Evolutionary conservation across 2,888 invertebrate species (phyloP), one percentile per base, ranked within the genome.

Genomic region (Dolichopus griseipennis): DNA sequence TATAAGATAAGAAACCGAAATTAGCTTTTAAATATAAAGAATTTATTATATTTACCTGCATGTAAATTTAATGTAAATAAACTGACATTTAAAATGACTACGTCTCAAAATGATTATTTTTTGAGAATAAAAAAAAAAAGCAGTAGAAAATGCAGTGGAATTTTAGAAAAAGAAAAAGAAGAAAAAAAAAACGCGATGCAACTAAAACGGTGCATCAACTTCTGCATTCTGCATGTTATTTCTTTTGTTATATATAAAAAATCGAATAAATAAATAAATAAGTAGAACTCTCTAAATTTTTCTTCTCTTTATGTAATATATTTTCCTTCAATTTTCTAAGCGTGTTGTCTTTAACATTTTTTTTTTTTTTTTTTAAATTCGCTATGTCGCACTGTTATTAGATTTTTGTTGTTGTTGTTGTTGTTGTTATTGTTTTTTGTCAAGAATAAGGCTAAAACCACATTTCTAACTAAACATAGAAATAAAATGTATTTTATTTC

Each of bases 401-500:
- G 27, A 18, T 52, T 52, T 18, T 52, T 52, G 18, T 52, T 52
- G 2, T 52, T 52, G 10, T 37, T 41, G 3, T 41, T 41, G 6
- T 52, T 52, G 10, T 52, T 52, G 6, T 52, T 52, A n/a, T 52
- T 52, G 18, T 52, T 52, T 6, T 52, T 52, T 52, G 52, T 18
- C 52, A 52, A 52, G 52, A 52, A 52, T 52, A 52, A 52, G 52
- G 52, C n/a, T 52, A 52, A 52, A 52, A 52, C 52, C 52, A 52
- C 52, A 52, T 52, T 15, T 52, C 52, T 18, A 52, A 18, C 52
- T 52, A 52, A 18, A n/a, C 2, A 52, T 52, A 52, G 52, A 18
- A 52, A 52, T 52, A 18, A 52, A 52, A 52, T 52, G 52, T 18
- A 52, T 52, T 52, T 52, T 52, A 52, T 52, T 52, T 52, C 52